Evolutionary conservation across 2,888 invertebrate species (phyloP).

Genomic region (Ptilodon capucinus): DNA sequence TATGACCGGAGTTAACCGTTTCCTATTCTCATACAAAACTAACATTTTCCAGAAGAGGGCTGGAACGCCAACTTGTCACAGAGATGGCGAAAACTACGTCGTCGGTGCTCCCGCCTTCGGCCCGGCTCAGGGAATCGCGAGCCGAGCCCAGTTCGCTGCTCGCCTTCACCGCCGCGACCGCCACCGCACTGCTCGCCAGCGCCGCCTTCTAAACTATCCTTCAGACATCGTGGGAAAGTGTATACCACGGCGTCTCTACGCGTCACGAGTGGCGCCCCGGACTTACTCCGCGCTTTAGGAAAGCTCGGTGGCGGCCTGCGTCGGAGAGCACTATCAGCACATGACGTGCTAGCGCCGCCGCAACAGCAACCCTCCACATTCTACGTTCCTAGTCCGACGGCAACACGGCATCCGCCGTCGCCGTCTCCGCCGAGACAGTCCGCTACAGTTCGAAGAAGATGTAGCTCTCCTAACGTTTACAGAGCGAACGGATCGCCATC

Average conservation of each 20-base stretch:
- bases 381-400: slow-evolving; percentile 86
- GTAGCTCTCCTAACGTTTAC: slow-evolving; percentile 76
- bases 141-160: slow-evolving; percentile 80
- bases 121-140: slow-evolving; percentile 83
- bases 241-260: slow-evolving; percentile 77
- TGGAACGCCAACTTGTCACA: slow-evolving; percentile 90
- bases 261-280: slow-evolving; percentile 84
- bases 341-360: slow-evolving; percentile 84
- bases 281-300: slow-evolving; percentile 85
- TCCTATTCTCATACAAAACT: background rate
- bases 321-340: slow-evolving; percentile 86
- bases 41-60: slow-evolving; percentile 83
- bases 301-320: slow-evolving; percentile 87
- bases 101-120: slow-evolving; percentile 86
- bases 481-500: slow-evolving; percentile 52
- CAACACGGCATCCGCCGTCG: slow-evolving; percentile 70
- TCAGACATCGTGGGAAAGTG: slow-evolving; percentile 77
- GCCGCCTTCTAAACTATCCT: slow-evolving; percentile 71
- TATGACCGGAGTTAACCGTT: too few species aligned
- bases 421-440: slow-evolving; percentile 68
- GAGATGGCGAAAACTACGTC: slow-evolving; percentile 88
- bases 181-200: slow-evolving; percentile 77
- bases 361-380: slow-evolving; percentile 84
- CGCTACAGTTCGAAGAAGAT: slow-evolving; percentile 63
- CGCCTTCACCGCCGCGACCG: slow-evolving; percentile 80